Conservation (phyloP, 2,888 invertebrate genomes). For the Xylocampa areola region DNA sequence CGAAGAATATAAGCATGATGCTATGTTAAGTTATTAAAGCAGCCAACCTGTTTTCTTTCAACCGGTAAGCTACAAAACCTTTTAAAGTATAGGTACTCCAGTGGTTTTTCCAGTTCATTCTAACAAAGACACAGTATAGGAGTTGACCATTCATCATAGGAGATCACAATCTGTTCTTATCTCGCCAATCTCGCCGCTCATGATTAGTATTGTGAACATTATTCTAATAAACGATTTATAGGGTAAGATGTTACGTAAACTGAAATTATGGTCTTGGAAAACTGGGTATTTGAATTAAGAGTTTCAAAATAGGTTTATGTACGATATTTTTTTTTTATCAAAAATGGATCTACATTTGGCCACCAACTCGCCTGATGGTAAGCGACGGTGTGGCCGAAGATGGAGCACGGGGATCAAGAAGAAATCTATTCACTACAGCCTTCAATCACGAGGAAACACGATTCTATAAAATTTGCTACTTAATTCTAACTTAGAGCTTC, state of each 20-base stretch:
- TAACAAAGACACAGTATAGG: conserved; percentile 79
- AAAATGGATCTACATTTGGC: too few species aligned
- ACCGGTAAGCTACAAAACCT: conserved; percentile 37
- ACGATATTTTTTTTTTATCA: too few species aligned
- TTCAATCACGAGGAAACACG: too few species aligned
- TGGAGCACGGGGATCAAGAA: too few species aligned
- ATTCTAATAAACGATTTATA: conserved; percentile 79
- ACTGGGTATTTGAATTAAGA: neutral
- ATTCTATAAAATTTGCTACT: too few species aligned
- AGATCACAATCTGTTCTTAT: conserved; percentile 77
- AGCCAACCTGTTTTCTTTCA: conserved; percentile 16
- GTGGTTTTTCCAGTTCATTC: conserved; percentile 49
- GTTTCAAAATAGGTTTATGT: too few species aligned
- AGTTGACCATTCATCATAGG: conserved; percentile 75
- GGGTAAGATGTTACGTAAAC: conserved; percentile 59
- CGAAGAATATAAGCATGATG: neutral
- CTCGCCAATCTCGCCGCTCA: conserved; percentile 64
- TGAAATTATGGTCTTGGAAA: neutral
- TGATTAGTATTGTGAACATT: conserved; percentile 81
- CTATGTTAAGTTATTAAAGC: neutral
- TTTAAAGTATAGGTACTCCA: conserved; percentile 53
- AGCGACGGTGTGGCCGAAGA: too few species aligned
- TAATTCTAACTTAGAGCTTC: too few species aligned
- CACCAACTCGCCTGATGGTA: too few species aligned
- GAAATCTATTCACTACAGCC: too few species aligned